These are phyloP conservation scores for Agrochola lota DNA, from an alignment of 2,888 invertebrate genomes.

Conservation along the genomic window DNA sequence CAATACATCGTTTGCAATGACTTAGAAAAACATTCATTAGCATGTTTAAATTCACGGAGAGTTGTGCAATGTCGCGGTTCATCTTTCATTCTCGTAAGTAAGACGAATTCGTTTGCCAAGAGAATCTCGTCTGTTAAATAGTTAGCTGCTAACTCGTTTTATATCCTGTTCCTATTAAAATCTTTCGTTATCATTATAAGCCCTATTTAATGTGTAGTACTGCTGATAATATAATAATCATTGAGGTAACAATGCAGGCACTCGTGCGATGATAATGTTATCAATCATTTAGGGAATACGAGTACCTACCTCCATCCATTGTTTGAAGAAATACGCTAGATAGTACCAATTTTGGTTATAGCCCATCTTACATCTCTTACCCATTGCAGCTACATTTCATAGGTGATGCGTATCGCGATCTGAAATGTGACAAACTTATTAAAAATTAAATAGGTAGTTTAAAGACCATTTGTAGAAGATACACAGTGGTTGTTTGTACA, in stretches of 20 bases:
- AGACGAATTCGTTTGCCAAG: conserved; percentile 1
- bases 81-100: not conserved
- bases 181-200: conserved; percentile 29
- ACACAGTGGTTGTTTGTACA: too few relatives aligned
- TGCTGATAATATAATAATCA: conserved; percentile 29
- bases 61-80: not conserved
- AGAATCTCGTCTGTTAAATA: not conserved
- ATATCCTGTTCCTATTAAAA: conserved; percentile 22
- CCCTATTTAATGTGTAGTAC: conserved; percentile 28
- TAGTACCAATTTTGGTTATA: not conserved
- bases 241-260: conserved; percentile 9
- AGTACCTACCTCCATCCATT: not conserved
- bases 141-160: not conserved
- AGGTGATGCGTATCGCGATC: not conserved
- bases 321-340: not conserved
- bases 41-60: not conserved
- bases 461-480: too few relatives aligned
- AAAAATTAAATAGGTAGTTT: too few relatives aligned
- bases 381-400: not conserved
- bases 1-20: conserved; percentile 8
- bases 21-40: conserved; percentile 8
- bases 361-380: not conserved
- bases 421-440: not conserved
- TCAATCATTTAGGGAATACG: conserved; percentile 40
- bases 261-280: conserved; percentile 25